Evolutionary conservation across 2,113 vertebrate species (phyloP), one percentile per base, ranked within the genome.

Genomic region (Spea bombifrons): DNA sequence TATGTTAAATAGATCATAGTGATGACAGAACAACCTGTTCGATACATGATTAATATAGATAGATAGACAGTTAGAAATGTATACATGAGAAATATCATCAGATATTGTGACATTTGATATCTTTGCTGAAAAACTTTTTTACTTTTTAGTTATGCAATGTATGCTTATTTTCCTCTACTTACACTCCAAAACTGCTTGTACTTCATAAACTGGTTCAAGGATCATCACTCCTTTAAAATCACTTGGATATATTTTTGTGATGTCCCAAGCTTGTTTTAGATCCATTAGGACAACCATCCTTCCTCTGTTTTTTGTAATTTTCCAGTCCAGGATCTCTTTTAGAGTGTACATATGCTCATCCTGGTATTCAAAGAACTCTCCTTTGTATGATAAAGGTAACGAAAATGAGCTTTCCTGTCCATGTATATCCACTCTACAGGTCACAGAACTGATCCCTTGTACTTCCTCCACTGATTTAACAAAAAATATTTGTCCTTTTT

Each of bases 271-370:
- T 7, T 82, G 72, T 8, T 84, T 83, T 75, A 88, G 75, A 66
- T 86, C 88, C 61, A 84, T 90, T 73, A 91, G 86, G 49, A 86
- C 90, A 76, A 96, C 92, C 52, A 64, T 87, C 44, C 94, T 81
- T 2, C 81, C 88, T 82, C 94, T 90, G 73, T 86, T 86, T 75
- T 89, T 94, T 0, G 93, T 86, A 61, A 95, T 93, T 86, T 94
- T 96, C 92, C 93, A 94, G 69, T 93, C 88, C 0, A 91, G 86
- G 59, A 94, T 90, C 75, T 95, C 94, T 82, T 91, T 91, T 13
- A 96, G 82, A 3, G 94, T 95, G 76, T 95, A 96, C 70, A 93
- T 91, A 81, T 88, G 90, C 64, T 94, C 89, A 82, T 96, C 94
- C 80, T 93, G 89, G 64, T 91, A 94, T 75, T 96, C 94, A 0